phyloP scores from a whole-genome alignment of 2,113 vertebrate genomes.

The Pelusios castaneus region DNA sequence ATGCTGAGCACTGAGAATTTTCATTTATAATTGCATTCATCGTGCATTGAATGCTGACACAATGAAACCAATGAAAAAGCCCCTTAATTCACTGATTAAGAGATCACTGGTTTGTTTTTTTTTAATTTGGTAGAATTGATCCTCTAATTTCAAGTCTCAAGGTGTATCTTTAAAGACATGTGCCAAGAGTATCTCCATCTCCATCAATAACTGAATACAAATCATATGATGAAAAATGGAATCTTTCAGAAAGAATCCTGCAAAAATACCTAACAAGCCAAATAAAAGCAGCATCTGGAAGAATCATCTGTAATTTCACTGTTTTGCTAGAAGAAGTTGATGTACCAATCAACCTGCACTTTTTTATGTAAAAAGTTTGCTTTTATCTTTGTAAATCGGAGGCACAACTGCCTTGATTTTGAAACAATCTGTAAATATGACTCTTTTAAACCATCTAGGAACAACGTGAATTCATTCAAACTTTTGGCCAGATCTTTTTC shows the following conservation, averaged over 20 bases:
- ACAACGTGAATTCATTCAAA: slow-evolving; percentile 60
- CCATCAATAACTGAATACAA: slow-evolving; percentile 38
- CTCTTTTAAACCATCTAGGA: slow-evolving; percentile 42
- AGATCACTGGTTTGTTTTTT: neutral
- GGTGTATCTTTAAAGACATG: slow-evolving; percentile 9
- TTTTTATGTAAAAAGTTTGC: slow-evolving; percentile 19
- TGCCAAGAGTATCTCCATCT: neutral
- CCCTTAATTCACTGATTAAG: neutral
- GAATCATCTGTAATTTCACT: slow-evolving; percentile 44
- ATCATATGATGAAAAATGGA: slow-evolving; percentile 7
- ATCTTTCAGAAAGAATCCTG: slow-evolving; percentile 45
- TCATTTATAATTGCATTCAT: neutral
- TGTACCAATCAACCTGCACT: slow-evolving; percentile 16
- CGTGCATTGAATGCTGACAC: neutral
- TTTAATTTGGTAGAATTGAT: slow-evolving; percentile 27
- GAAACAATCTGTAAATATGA: slow-evolving; percentile 37
- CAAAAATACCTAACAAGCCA: slow-evolving; percentile 53
- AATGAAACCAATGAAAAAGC: neutral
- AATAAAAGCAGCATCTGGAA: slow-evolving; percentile 49
- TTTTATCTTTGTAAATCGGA: slow-evolving; percentile 42
- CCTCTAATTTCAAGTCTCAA: neutral
- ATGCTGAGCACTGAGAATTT: neutral
- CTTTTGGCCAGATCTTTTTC: slow-evolving; percentile 54
- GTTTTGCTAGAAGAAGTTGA: slow-evolving; percentile 52
- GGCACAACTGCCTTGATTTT: slow-evolving; percentile 36